Evolutionary conservation across 2,113 vertebrate genomes (phyloP).

Genomic region (Amia ocellicauda): DNA sequence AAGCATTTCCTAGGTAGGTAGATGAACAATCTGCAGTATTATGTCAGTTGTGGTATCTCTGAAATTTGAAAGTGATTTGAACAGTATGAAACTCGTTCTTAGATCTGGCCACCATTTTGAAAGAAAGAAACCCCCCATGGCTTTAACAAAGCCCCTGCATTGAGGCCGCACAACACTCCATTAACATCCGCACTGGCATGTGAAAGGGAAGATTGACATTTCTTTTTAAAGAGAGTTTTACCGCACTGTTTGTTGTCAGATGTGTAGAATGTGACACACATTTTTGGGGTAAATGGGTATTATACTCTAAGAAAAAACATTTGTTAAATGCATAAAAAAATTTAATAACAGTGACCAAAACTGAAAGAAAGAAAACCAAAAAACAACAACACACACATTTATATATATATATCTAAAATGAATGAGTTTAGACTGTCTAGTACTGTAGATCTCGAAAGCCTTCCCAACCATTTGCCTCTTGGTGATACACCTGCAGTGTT

Average conservation of each 20-base stretch:
- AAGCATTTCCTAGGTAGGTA: too few species aligned
- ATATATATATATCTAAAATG: too few species aligned
- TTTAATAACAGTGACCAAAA: too few species aligned
- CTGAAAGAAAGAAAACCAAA: too few species aligned
- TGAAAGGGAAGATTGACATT: slow-evolving; percentile 13
- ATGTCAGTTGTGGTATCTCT: slow-evolving; percentile 43
- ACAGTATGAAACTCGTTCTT: slow-evolving; percentile 16
- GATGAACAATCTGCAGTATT: slow-evolving; percentile 50
- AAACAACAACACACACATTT: too few species aligned
- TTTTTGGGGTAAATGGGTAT: too few species aligned
- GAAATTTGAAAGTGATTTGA: slow-evolving; percentile 46
- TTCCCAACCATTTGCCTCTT: too few species aligned
- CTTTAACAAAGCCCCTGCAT: slow-evolving; percentile 28
- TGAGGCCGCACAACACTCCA: slow-evolving; percentile 16
- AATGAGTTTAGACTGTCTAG: too few species aligned
- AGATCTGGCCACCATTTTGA: slow-evolving; percentile 25
- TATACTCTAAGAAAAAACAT: too few species aligned
- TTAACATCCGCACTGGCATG: slow-evolving; percentile 11
- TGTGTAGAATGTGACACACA: too few species aligned
- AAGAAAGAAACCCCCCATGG: slow-evolving; percentile 17
- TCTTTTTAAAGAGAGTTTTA: slow-evolving; percentile 9
- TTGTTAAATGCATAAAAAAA: background rate
- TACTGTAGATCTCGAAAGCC: too few species aligned
- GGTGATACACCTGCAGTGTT: too few species aligned
- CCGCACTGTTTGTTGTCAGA: background rate